phyloP scores from a whole-genome alignment of 2,888 invertebrate species.

The Catocala nupta region DNA sequence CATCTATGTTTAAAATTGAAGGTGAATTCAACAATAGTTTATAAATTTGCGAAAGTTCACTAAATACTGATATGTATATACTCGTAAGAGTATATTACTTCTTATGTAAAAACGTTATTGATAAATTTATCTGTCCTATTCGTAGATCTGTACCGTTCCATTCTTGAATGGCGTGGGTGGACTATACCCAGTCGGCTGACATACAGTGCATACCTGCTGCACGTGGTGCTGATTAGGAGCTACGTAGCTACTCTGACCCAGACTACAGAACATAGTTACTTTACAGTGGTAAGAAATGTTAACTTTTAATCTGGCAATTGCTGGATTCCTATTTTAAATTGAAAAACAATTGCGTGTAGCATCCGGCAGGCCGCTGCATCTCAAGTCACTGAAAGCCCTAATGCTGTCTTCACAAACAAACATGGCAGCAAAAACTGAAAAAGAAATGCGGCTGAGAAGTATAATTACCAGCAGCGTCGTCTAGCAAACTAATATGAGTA shows the following conservation, averaged over 20 bases:
- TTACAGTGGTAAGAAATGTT: conserved; percentile 4
- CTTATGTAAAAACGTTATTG: too few relatives aligned
- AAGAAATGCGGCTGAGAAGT: too few relatives aligned
- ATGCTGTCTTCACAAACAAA: too few relatives aligned
- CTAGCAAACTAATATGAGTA: too few relatives aligned
- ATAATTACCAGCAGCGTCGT: too few relatives aligned
- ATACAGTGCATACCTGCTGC: conserved; percentile 54
- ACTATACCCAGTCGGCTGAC: conserved; percentile 41
- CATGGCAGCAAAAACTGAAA: too few relatives aligned
- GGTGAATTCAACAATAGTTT: conserved; percentile 39
- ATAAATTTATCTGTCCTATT: neutral
- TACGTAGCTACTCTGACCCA: conserved; percentile 24
- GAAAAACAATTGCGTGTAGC: too few relatives aligned
- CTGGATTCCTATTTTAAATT: too few relatives aligned
- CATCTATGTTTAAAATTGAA: conserved; percentile 57
- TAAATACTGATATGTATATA: conserved; percentile 37
- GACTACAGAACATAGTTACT: neutral
- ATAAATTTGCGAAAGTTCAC: too few relatives aligned
- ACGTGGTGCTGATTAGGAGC: conserved; percentile 35
- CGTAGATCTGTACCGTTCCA: conserved; percentile 52
- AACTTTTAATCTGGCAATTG: too few relatives aligned
- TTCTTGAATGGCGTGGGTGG: conserved; percentile 60
- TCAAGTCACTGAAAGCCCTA: too few relatives aligned
- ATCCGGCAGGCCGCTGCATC: too few relatives aligned
- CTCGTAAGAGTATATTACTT: conserved; percentile 13